Percentiles rank a stretch among this genome's conserved stretches.
phyloP scores from a whole-genome alignment of 64 coral and sea anemone genomes.

The Montipora efflorescens region DNA sequence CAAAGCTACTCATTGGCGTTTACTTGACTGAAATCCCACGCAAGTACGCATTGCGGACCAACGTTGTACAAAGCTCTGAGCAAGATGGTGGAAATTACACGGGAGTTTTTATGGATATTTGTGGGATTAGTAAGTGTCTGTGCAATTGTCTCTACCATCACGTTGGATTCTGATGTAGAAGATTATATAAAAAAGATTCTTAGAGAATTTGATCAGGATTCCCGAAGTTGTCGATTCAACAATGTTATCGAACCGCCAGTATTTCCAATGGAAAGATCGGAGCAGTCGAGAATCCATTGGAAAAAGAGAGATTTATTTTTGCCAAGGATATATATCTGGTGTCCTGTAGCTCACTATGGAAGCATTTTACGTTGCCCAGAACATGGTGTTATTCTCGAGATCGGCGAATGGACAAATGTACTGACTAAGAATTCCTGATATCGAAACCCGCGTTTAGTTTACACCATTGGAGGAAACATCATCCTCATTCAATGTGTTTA shows the following conservation, averaged over 20 bases:
- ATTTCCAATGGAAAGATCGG: neutral
- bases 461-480: neutral
- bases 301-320: neutral
- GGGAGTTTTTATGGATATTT: neutral
- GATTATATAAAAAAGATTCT: neutral
- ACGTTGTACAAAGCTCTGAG: no score
- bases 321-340: slow-evolving; percentile 10
- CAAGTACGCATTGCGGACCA: no score
- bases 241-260: neutral
- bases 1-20: no score
- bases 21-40: no score
- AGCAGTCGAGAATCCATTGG: neutral
- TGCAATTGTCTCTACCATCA: neutral
- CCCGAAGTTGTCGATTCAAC: neutral
- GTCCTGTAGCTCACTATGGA: neutral
- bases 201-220: neutral
- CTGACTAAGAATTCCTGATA: neutral
- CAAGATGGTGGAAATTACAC: no score
- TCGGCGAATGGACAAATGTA: slow-evolving; percentile 1
- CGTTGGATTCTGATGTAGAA: neutral
- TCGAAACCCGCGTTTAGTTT: neutral
- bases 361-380: slow-evolving; percentile 7
- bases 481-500: slow-evolving; percentile 7
- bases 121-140: neutral
- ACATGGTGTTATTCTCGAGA: neutral